phyloP scores from a whole-genome alignment of 2,797 vertebrate genomes.

The Carapus acus region DNA sequence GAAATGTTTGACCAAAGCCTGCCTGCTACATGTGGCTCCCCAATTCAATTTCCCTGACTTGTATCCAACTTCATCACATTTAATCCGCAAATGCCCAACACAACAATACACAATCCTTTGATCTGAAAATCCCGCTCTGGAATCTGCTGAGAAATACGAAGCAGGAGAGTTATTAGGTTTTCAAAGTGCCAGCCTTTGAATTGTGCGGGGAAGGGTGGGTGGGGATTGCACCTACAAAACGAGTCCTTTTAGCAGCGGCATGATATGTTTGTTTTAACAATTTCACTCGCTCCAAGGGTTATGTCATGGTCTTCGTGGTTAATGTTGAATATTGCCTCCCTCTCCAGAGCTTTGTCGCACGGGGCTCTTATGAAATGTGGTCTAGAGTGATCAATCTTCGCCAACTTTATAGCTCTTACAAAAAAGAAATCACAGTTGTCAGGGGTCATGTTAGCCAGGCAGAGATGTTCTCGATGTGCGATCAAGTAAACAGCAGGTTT shows the following conservation, averaged over 20 bases:
- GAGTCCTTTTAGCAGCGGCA: constrained; percentile 39
- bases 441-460: no score
- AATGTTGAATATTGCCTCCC: constrained; percentile 23
- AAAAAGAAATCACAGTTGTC: no score
- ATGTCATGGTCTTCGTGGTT: constrained; percentile 46
- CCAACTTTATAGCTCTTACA: background rate
- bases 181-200: constrained; percentile 39
- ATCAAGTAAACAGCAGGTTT: no score
- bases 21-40: constrained; percentile 4
- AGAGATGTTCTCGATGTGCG: no score
- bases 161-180: constrained; percentile 27
- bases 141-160: constrained; percentile 35
- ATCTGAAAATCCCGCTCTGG: constrained; percentile 27
- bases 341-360: no score
- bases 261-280: constrained; percentile 58
- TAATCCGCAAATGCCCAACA: constrained; percentile 30
- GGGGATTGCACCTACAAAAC: background rate
- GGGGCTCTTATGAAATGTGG: constrained; percentile 15
- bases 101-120: constrained; percentile 33
- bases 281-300: constrained; percentile 44
- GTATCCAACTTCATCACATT: constrained; percentile 22
- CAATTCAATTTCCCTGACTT: constrained; percentile 20
- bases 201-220: constrained; percentile 38
- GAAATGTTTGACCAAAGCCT: constrained; percentile 19
- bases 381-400: background rate